phyloP scores from a whole-genome alignment of 2,113 vertebrate genomes.

The Theristicus caerulescens region DNA sequence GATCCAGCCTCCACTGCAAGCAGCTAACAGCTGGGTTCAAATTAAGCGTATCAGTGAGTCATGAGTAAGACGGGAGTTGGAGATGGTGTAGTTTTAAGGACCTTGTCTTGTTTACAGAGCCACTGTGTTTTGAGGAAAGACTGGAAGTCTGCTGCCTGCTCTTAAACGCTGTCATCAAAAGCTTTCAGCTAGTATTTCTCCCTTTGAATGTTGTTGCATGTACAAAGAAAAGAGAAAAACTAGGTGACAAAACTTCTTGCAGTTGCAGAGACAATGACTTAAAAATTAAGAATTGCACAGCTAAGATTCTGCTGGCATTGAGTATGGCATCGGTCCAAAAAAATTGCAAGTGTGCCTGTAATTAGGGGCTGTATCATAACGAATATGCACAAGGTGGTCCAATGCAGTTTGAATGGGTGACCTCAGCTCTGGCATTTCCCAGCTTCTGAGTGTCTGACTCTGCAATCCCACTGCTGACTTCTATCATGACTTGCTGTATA shows the following conservation, averaged over 20 bases:
- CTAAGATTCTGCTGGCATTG: background rate
- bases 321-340: background rate
- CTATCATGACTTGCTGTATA: background rate
- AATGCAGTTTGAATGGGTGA: background rate
- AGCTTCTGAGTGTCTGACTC: background rate
- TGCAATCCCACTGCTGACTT: background rate
- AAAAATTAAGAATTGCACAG: background rate
- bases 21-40: background rate
- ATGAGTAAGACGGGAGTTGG: background rate
- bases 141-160: background rate
- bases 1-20: background rate
- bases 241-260: background rate
- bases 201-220: background rate
- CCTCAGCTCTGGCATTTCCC: background rate
- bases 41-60: background rate
- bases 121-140: background rate
- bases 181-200: background rate
- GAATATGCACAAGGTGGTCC: background rate
- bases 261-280: background rate
- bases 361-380: background rate
- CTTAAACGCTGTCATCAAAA: background rate
- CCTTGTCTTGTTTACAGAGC: background rate
- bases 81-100: background rate
- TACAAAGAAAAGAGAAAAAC: background rate
- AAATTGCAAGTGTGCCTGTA: background rate